These are phyloP conservation scores for Drosophila littoralis DNA, from an alignment of 1,140 invertebrate genomes.

Conservation along the genomic window DNA sequence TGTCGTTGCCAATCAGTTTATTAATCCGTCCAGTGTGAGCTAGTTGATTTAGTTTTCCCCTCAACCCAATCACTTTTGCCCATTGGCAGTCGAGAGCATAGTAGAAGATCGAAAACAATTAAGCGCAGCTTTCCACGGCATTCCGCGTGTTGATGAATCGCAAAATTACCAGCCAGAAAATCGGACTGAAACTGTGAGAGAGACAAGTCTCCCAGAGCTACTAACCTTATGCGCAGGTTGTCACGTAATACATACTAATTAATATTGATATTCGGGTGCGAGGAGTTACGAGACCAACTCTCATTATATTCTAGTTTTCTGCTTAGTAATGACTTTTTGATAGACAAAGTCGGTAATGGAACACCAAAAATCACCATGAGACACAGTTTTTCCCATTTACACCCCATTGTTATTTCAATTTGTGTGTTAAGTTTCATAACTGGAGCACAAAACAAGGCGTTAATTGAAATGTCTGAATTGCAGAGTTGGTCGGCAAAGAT, in stretches of 20 bases:
- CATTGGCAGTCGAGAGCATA: slow-evolving; percentile 12
- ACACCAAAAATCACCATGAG: slow-evolving; percentile 33
- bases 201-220: background rate
- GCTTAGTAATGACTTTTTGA: slow-evolving; percentile 72
- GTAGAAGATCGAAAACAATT: slow-evolving; percentile 74
- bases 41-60: slow-evolving; percentile 60
- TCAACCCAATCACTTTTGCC: background rate
- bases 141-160: slow-evolving; percentile 44
- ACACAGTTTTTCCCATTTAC: background rate
- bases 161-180: slow-evolving; percentile 42
- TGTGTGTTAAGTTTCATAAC: slow-evolving; percentile 9
- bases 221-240: slow-evolving; percentile 42
- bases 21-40: slow-evolving; percentile 64
- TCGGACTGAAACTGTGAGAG: background rate
- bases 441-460: slow-evolving; percentile 14
- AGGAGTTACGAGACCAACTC: slow-evolving; percentile 46
- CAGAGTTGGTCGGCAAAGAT: slow-evolving; percentile 17
- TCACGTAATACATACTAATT: slow-evolving; percentile 82
- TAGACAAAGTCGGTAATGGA: slow-evolving; percentile 32
- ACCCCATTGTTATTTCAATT: background rate
- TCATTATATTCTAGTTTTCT: slow-evolving; percentile 61
- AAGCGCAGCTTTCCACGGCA: slow-evolving; percentile 58
- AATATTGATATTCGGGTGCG: slow-evolving; percentile 72
- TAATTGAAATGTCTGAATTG: slow-evolving; percentile 56
- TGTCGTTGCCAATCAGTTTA: slow-evolving; percentile 80